Conservation (phyloP, 2,113 vertebrate species). For the Callopanchax toddi region DNA sequence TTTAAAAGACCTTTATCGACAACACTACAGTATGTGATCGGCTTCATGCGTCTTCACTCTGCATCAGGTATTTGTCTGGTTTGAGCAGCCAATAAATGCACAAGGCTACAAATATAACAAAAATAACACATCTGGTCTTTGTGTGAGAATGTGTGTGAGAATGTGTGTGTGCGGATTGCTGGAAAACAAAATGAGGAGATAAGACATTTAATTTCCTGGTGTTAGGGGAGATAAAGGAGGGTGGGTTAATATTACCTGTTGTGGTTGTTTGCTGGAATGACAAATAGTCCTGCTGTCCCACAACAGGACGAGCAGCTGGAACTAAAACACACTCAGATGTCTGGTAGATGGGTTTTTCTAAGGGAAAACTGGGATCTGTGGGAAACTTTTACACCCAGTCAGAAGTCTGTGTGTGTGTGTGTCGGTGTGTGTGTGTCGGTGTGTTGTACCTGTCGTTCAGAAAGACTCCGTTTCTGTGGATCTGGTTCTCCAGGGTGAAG, state of each 20-base stretch:
- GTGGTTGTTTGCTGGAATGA: constrained; percentile 42
- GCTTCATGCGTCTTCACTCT: constrained; percentile 1
- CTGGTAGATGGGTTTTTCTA: too few relatives aligned
- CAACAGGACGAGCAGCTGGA: constrained; percentile 14
- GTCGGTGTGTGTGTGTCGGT: too few relatives aligned
- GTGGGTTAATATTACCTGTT: constrained; percentile 51
- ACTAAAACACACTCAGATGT: constrained; percentile 5
- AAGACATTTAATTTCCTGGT: constrained; percentile 70
- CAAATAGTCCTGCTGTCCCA: constrained; percentile 22
- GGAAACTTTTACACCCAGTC: too few relatives aligned
- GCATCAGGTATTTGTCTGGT: constrained; percentile 3
- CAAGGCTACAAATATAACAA: constrained; percentile 10
- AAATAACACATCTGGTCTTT: constrained; percentile 29
- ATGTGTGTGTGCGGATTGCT: constrained; percentile 1
- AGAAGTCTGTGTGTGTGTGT: too few relatives aligned
- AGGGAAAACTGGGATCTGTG: too few relatives aligned
- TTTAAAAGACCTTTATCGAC: background rate
- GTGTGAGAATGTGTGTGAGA: constrained; percentile 17
- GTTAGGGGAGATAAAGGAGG: constrained; percentile 55
- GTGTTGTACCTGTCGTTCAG: constrained; percentile 88
- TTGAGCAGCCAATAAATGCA: constrained; percentile 31
- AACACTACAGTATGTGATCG: background rate
- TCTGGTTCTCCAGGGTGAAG: constrained; percentile 96
- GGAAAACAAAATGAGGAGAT: constrained; percentile 29
- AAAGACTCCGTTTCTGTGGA: constrained; percentile 90